Evolutionary conservation across 1,140 invertebrate species (phyloP).

Genomic region (Hyphantria cunea): DNA sequence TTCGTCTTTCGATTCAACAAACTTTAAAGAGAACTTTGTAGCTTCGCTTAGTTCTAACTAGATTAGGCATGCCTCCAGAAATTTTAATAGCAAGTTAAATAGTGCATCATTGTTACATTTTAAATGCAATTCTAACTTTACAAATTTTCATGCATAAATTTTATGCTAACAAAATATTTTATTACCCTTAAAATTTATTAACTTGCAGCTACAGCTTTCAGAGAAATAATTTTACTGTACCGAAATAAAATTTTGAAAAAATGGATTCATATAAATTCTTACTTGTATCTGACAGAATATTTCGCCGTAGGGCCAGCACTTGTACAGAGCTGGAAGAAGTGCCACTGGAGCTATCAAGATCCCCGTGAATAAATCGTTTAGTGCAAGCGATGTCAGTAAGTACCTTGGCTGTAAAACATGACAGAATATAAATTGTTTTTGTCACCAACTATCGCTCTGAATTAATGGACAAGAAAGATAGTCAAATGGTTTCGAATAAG

Average conservation of each 20-base stretch:
- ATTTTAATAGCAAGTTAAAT: conserved; percentile 27
- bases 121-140: too few species aligned
- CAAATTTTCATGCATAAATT: too few species aligned
- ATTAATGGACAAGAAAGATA: conserved; percentile 25
- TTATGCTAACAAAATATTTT: too few species aligned
- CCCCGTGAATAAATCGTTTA: conserved; percentile 92
- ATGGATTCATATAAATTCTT: too few species aligned
- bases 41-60: too few species aligned
- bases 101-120: too few species aligned
- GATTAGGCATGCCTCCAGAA: too few species aligned
- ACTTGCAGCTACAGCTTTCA: too few species aligned
- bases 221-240: too few species aligned
- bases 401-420: conserved; percentile 86
- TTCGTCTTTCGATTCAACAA: conserved; percentile 68
- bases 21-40: too few species aligned
- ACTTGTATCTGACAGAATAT: conserved; percentile 95
- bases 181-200: too few species aligned
- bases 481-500: conserved; percentile 17
- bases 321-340: conserved; percentile 89
- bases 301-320: conserved; percentile 94
- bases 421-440: conserved; percentile 23
- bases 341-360: conserved; percentile 91
- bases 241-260: too few species aligned
- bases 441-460: conserved; percentile 17
- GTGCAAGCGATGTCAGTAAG: conserved; percentile 90